phyloP scores from a whole-genome alignment of 2,113 vertebrate species.

The Alouatta palliata region DNA sequence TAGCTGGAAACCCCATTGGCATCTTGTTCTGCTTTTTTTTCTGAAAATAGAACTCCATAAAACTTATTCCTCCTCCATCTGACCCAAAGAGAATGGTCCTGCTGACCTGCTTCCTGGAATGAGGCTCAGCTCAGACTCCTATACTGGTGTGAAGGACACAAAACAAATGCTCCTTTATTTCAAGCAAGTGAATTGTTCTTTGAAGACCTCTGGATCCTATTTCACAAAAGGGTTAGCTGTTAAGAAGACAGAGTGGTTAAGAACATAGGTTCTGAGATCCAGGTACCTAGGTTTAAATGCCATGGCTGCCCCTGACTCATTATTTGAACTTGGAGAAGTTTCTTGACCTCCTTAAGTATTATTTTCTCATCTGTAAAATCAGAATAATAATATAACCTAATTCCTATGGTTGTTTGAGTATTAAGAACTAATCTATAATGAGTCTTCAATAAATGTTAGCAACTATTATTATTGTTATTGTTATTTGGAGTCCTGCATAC shows the following conservation, averaged over 20 bases:
- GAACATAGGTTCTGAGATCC: neutral
- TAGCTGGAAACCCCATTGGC: neutral
- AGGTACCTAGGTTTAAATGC: neutral
- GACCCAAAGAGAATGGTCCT: neutral
- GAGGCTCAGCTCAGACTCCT: neutral
- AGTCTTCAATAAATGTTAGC: slow-evolving; percentile 43
- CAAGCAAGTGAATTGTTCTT: neutral
- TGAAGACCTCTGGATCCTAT: neutral
- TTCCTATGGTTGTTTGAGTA: neutral
- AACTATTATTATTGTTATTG: slow-evolving; percentile 45
- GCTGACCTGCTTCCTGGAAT: neutral
- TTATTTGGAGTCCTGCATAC: slow-evolving; percentile 13
- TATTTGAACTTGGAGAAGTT: slow-evolving; percentile 14
- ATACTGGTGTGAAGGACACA: neutral
- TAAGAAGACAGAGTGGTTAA: neutral
- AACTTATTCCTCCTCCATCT: neutral
- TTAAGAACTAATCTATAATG: slow-evolving; percentile 51
- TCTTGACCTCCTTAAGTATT: neutral
- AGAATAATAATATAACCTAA: neutral
- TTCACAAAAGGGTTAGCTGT: neutral
- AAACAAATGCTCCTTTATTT: neutral
- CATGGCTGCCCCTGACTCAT: neutral
- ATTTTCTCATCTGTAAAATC: slow-evolving; percentile 50
- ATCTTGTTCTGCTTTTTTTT: neutral
- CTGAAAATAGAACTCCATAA: neutral